Base-by-base conservation (phyloP, 1,140 invertebrate genomes). In the Brachystomella parvula region DNA sequence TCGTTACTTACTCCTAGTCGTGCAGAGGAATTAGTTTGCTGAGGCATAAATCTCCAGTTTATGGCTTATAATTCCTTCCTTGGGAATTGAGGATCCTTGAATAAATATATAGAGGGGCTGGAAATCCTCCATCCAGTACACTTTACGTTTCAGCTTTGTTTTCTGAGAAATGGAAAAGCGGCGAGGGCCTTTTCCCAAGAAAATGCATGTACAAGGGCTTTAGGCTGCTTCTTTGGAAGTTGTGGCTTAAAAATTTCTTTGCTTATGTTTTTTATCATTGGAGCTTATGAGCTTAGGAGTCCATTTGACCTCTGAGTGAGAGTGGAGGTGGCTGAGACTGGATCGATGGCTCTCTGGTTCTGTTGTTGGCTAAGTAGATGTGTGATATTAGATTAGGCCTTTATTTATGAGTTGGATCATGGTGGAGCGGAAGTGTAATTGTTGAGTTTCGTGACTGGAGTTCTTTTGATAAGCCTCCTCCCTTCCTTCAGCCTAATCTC, bases 61-160 rank as follows among this genome's bases (percentile, higher is more conserved):
- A 53, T 53, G 49, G 49, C 49, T 53, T 53, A 53, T 53, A 53
- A 53, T 53, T 53, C 49, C 12, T 24, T 53, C 49, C 49, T 53
- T 6, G 49, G 49, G 49, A 53, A 17, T 53, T 53, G 12, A 12
- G 12, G 6, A 17, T 44, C 39, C n/a, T 44, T 44, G 39, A n/a
- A 9, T 17, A 6, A 53, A 53, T 53, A 53, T 17, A 53, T 17
- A 12, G 9, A 44, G n/a, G 39, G 21, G 15, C 12, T 15, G 3
- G 12, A 26, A 15, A 15, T 15, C 49, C 15, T 6, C 21, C 15
- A 15, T 9, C 49, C 21, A 15, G 3, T 24, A 17, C 9, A 26
- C 9, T 3, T 53, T 26, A 6, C 12, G 49, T 26, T 19, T 26
- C 49, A 53, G 49, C 12, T 12, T 26, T 19, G 6, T 53, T 53